Evolutionary conservation across 1,140 invertebrate species (phyloP).

Genomic region (Neodiprion fabricii): DNA sequence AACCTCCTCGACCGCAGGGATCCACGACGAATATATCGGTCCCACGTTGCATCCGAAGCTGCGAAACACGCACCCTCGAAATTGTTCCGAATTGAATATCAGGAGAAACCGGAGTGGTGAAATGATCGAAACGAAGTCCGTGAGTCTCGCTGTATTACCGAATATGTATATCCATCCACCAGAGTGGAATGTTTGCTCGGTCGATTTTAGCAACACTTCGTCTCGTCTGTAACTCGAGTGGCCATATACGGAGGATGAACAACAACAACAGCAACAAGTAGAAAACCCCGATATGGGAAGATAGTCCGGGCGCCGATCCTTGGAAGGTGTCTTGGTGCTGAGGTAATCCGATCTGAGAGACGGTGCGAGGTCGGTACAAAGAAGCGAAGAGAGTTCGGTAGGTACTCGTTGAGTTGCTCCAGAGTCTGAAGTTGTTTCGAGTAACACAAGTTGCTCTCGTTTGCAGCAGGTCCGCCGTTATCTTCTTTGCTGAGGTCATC

Average conservation of each 20-base stretch:
- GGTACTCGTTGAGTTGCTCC: no score
- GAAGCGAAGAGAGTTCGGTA: no score
- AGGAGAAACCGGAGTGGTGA: no score
- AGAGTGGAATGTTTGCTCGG: no score
- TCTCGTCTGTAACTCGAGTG: background rate
- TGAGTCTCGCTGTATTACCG: no score
- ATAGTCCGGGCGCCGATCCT: background rate
- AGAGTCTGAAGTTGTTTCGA: background rate
- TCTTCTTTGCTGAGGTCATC: constrained; percentile 41
- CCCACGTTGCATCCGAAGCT: constrained; percentile 22
- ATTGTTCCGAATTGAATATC: no score
- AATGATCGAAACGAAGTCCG: no score
- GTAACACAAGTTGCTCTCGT: constrained; percentile 31
- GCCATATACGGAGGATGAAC: background rate
- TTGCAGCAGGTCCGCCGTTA: constrained; percentile 32
- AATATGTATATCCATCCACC: no score
- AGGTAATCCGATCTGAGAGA: background rate
- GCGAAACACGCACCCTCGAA: background rate
- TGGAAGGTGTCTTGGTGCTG: background rate
- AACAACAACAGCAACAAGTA: background rate
- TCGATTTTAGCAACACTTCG: background rate
- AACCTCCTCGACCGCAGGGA: constrained; percentile 4
- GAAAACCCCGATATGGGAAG: background rate
- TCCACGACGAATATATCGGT: constrained; percentile 8
- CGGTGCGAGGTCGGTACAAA: no score